Base-by-base conservation (phyloP, 2,797 vertebrate genomes). In the Gymnothorax reevesii region DNA sequence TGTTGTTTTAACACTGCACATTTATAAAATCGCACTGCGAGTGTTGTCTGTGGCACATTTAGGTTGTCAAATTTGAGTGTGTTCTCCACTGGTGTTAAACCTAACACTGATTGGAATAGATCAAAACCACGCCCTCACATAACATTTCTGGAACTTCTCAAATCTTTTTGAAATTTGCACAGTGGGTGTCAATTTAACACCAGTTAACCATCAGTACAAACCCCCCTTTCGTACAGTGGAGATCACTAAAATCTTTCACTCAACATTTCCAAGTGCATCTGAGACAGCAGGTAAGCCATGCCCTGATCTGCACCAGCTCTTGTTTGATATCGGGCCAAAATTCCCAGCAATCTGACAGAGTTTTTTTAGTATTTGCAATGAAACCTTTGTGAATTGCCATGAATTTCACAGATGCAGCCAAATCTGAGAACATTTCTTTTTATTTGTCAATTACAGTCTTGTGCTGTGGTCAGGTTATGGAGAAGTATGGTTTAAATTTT, bases 181-280 rank as follows among this genome's bases (percentile, higher is more conserved):
- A 42, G 33, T 42, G 33, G 33, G 33, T 42, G 33, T 42, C 33
- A 42, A 42, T 42, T 42, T 42, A 42, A 87, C 91, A 87, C 91
- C 88, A 88, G 90, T 90, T 87, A 89, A 62, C 82, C 55, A 75
- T 17, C 33, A 66, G 17, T 59, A 13, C 10, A 60, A 15, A 13
- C 20, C 15, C 13, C 57, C 57, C 7, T 59, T 9, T 59, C 9
- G 57, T 64, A 55, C 57, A 22, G 75, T 75, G 54, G 8, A 73
- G 86, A 52, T 86, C 27, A 86, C n/a, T 4, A 7, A 57, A 75
- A 57, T 64, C 75, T 83, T 87, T 83, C 7, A 66, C 54, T 79
- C 42, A 54, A 15, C 17, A 54, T 79, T 42, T 42, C 33, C 33
- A 42, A 42, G 33, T 42, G 33, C 33, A 42, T 42, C 33, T 42